These are phyloP conservation scores for Julus scanicus DNA, from an alignment of 2,888 invertebrate species.

Conservation along the genomic window DNA sequence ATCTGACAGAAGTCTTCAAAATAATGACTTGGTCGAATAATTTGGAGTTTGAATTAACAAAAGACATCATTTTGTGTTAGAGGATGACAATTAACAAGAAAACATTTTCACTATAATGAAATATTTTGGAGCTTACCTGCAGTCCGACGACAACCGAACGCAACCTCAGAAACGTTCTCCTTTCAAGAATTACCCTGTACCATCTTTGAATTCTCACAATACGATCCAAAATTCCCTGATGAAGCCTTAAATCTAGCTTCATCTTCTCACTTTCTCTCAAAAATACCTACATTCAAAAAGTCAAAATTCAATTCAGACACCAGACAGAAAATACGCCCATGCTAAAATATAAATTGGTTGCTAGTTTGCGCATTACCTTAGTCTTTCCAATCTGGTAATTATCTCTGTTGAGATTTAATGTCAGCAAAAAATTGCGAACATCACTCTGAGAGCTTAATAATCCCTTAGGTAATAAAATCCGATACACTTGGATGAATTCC, in stretches of 20 bases:
- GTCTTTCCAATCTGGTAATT: conserved; percentile 90
- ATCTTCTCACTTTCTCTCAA: conserved; percentile 94
- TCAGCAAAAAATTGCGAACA: conserved; percentile 84
- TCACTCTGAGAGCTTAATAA: conserved; percentile 84
- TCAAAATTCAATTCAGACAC: not conserved
- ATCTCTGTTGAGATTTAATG: conserved; percentile 84
- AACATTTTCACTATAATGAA: conserved; percentile 60
- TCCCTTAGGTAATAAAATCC: conserved; percentile 89
- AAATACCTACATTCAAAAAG: conserved; percentile 72
- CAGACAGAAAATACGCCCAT: not conserved
- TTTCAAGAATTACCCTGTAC: conserved; percentile 84
- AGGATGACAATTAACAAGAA: not conserved
- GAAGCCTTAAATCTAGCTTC: conserved; percentile 88
- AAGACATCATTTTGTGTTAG: not conserved
- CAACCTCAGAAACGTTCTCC: conserved; percentile 80
- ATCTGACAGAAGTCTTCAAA: too few species aligned
- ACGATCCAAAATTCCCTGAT: conserved; percentile 92
- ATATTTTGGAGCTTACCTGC: conserved; percentile 68
- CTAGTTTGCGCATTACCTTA: conserved; percentile 71
- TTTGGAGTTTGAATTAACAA: not conserved
- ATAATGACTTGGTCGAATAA: too few species aligned
- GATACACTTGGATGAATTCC: conserved; percentile 92
- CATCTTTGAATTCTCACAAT: conserved; percentile 92
- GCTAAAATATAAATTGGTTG: not conserved
- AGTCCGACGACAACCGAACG: conserved; percentile 79